Base-by-base conservation (phyloP, 2,888 invertebrate species). In the Globia sparganii region DNA sequence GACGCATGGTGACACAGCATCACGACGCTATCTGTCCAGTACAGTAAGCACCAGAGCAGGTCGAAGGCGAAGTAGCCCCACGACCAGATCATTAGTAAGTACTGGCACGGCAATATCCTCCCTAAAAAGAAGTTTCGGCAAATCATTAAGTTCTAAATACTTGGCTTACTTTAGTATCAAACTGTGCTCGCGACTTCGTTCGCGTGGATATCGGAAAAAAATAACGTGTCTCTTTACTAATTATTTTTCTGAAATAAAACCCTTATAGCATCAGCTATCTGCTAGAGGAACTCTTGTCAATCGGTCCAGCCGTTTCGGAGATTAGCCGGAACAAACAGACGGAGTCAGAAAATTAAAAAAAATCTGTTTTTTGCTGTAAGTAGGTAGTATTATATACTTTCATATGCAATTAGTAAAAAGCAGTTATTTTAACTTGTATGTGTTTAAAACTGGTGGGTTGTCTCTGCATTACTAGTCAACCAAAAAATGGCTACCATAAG, bases 31-130 rank as follows among this genome's bases (percentile, higher is more conserved):
- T 97, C 96, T 0, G 95, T 94, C 93, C 97, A 96, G 91, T 97
- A 96, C 70, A 95, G 86, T 25, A 97, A 85, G 88, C 97, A 97
- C 97, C 97, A 97, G 21, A 95, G 88, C 58, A 97, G 92, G 92
- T 97, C 97, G 87, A 97, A 97, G 1, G 97, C 94, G 90, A 97
- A 97, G 92, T 97, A 97, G 34, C 97, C 97, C 92, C 97, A 96
- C 65, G 97, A 97, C 93, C 96, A 95, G 1, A 96, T 88, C 95
- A 97, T 95, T 46, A 97, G 91, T 8, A 93, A 90, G 86, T 95
- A 95, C 84, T 97, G 94, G 15, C 86, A 87, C n/a, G 88, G 72
- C 25, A 94, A 88, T 80, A 93, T 85, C 89, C 91, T 91, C 87
- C 86, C 96, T 97, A 90, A 15, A 87, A 86, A 28, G 37, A 37